These are phyloP conservation scores for Sminthopsis crassicaudata DNA, from an alignment of 2,113 vertebrate genomes.

Conservation along the genomic window DNA sequence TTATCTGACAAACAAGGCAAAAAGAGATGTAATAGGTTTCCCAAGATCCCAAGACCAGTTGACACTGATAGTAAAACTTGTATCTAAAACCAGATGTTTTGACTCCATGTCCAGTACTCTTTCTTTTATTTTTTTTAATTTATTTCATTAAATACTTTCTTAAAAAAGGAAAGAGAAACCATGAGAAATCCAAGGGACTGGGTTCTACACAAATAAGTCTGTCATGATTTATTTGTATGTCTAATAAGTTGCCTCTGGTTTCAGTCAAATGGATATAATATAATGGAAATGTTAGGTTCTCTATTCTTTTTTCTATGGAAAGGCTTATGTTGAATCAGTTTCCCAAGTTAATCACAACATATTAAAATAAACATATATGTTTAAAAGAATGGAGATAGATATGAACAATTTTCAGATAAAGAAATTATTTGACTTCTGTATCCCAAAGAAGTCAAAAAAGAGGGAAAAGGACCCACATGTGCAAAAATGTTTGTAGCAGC, in stretches of 20 bases:
- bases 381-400: neutral
- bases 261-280: neutral
- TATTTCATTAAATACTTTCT: neutral
- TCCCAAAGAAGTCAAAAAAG: too few relatives aligned
- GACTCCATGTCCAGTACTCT: neutral
- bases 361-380: too few relatives aligned
- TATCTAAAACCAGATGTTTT: neutral
- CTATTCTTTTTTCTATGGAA: neutral
- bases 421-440: too few relatives aligned
- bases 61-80: neutral
- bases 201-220: neutral
- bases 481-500: too few relatives aligned
- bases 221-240: neutral
- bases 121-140: neutral
- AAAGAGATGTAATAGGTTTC: neutral
- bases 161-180: neutral
- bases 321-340: neutral
- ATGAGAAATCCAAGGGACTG: accelerated
- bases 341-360: too few relatives aligned
- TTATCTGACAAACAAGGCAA: neutral
- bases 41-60: neutral
- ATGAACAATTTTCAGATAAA: too few relatives aligned
- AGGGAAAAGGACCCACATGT: too few relatives aligned
- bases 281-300: neutral
- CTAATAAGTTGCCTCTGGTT: neutral